phyloP scores from a whole-genome alignment of 2,888 invertebrate species.

The Odiellus spinosus region DNA sequence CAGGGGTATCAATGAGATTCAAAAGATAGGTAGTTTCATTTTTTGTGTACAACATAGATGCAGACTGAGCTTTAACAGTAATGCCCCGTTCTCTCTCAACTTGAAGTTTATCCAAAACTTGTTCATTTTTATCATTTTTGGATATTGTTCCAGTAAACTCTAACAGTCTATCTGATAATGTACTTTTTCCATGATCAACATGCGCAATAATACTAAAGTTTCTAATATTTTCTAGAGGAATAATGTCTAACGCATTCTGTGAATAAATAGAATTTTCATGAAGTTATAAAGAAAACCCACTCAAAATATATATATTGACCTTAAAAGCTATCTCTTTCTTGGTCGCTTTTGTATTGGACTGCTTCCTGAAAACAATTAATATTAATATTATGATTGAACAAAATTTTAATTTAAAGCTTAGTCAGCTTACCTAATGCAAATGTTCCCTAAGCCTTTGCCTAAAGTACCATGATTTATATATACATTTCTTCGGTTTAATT shows the following conservation, averaged over 20 bases:
- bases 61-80: slow-evolving; percentile 95
- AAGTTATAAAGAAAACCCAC: background rate
- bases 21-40: slow-evolving; percentile 52
- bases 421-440: too few relatives aligned
- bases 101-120: slow-evolving; percentile 39
- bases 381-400: too few relatives aligned
- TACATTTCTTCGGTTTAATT: too few relatives aligned
- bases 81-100: slow-evolving; percentile 93
- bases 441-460: too few relatives aligned
- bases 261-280: background rate
- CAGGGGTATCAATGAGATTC: slow-evolving; percentile 90
- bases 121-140: slow-evolving; percentile 24
- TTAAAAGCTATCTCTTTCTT: too few relatives aligned
- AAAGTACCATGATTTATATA: too few relatives aligned
- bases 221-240: slow-evolving; percentile 30
- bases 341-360: too few relatives aligned
- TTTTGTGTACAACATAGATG: slow-evolving; percentile 53
- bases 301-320: too few relatives aligned
- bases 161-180: slow-evolving; percentile 82
- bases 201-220: slow-evolving; percentile 87
- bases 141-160: slow-evolving; percentile 61
- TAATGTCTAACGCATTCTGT: slow-evolving; percentile 22
- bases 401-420: too few relatives aligned
- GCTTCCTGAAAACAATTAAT: too few relatives aligned
- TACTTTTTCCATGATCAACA: slow-evolving; percentile 97